Evolutionary conservation across 2,113 vertebrate species (phyloP).

Genomic region (Anguilla rostrata): DNA sequence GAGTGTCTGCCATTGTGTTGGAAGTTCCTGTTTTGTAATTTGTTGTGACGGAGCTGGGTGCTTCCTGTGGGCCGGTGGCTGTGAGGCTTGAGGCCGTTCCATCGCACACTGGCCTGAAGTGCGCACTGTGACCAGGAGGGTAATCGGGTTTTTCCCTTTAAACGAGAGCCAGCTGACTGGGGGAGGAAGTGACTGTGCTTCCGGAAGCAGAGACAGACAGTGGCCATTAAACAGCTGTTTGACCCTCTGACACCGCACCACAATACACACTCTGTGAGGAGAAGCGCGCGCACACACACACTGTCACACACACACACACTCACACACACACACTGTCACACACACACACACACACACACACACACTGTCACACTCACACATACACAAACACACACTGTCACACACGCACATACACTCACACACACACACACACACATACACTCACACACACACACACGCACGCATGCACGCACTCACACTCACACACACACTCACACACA

Average conservation of each 20-base stretch:
- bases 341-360: not conserved
- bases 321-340: not conserved
- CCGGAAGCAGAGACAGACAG: slow-evolving; percentile 60
- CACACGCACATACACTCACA: not conserved
- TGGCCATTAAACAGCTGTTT: slow-evolving; percentile 72
- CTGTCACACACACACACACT: not conserved
- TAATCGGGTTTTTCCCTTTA: slow-evolving; percentile 6
- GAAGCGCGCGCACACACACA: not conserved
- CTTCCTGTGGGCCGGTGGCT: too few species aligned
- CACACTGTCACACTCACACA: too few species aligned
- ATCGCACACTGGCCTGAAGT: not conserved
- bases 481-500: too few species aligned
- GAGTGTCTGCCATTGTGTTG: too few species aligned
- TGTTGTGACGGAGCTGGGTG: too few species aligned
- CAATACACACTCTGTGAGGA: not conserved
- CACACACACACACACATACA: too few species aligned
- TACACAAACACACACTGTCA: not conserved
- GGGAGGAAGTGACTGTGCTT: slow-evolving; percentile 61
- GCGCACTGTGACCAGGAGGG: not conserved
- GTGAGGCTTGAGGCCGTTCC: too few species aligned
- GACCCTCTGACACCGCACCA: slow-evolving; percentile 54
- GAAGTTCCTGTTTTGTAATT: too few species aligned
- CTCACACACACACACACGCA: not conserved
- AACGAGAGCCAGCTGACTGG: slow-evolving; percentile 47
- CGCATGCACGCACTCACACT: not conserved